Conservation (phyloP, 2,113 vertebrate genomes). For the Solea solea region DNA sequence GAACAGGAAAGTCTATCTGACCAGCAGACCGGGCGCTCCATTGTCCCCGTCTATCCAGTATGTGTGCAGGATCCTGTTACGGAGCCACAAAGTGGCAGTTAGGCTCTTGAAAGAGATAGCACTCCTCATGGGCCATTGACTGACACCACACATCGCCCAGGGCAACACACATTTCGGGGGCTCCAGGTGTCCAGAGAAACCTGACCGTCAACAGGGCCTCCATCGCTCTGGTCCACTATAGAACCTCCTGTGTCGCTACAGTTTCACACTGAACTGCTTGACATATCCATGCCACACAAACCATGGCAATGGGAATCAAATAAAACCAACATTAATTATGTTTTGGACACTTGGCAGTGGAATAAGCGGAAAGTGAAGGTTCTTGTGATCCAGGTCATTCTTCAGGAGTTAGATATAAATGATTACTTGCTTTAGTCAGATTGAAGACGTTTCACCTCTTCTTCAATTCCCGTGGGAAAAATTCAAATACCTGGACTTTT, state of each 20-base stretch:
- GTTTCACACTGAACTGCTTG: conserved; percentile 25
- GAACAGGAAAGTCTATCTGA: conserved; percentile 75
- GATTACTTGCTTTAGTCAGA: too few relatives aligned
- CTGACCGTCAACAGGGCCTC: conserved; percentile 49
- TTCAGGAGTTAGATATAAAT: too few relatives aligned
- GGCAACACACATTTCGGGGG: conserved; percentile 73
- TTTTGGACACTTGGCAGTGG: too few relatives aligned
- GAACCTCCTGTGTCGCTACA: conserved; percentile 37
- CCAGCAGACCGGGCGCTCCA: conserved; percentile 56
- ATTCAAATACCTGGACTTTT: too few relatives aligned
- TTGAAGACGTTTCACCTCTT: too few relatives aligned
- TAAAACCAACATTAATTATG: not conserved
- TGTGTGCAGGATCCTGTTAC: conserved; percentile 77
- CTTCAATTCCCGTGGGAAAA: too few relatives aligned
- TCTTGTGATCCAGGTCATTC: too few relatives aligned
- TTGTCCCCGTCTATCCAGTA: conserved; percentile 73
- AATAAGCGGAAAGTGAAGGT: too few relatives aligned
- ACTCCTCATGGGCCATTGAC: conserved; percentile 65
- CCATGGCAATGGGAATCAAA: not conserved
- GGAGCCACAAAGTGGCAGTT: conserved; percentile 75
- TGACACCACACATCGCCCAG: conserved; percentile 65
- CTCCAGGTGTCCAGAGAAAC: conserved; percentile 72
- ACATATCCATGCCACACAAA: not conserved
- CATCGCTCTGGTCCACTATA: conserved; percentile 9
- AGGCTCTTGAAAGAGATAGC: conserved; percentile 79